A percentile compares a stretch with the other conserved stretches of the same genome.
Evolutionary conservation across 2,797 vertebrate species (phyloP).

Genomic region (Fratercula arctica): DNA sequence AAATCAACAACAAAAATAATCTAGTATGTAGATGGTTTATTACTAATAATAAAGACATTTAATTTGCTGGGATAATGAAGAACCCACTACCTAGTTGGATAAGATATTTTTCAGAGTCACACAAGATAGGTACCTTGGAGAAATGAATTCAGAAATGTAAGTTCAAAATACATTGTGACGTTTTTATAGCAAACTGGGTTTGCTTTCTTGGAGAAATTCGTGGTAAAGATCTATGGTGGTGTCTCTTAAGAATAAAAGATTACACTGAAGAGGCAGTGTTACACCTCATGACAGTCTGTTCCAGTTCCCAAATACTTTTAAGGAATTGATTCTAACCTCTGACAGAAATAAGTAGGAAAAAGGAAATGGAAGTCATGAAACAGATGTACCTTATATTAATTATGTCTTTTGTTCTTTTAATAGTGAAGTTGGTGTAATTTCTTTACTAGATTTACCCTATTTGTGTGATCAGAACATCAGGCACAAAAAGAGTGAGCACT

Average conservation of each 20-base stretch:
- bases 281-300: neutral
- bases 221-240: neutral
- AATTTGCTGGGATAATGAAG: neutral
- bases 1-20: neutral
- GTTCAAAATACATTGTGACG: neutral
- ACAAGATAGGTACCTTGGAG: neutral
- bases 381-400: neutral
- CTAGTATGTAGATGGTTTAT: neutral
- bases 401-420: neutral
- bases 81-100: neutral
- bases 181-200: neutral
- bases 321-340: neutral
- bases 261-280: neutral
- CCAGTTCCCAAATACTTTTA: neutral
- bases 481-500: neutral
- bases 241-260: neutral
- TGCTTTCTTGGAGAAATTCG: neutral
- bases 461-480: neutral
- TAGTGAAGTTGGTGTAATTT: neutral
- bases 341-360: neutral
- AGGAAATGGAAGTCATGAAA: neutral
- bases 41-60: neutral
- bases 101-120: neutral
- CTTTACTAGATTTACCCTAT: neutral
- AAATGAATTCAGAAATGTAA: neutral